Evolutionary conservation across 2,113 vertebrate species (phyloP).

Genomic region (Anarrhichthys ocellatus): DNA sequence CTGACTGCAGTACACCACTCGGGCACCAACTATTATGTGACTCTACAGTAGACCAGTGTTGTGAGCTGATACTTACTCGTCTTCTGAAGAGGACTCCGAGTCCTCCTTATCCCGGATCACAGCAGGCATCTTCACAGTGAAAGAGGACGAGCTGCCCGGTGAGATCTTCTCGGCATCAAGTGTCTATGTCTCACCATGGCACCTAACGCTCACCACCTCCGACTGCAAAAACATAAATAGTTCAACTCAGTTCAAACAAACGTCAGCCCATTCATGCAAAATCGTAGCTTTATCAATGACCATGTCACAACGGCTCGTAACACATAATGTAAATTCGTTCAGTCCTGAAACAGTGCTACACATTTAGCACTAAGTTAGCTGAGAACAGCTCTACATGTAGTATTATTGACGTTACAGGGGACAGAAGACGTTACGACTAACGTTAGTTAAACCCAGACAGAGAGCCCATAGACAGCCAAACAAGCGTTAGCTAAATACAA

Average conservation of each 20-base stretch:
- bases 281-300: neutral
- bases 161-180: slow-evolving; percentile 59
- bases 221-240: slow-evolving; percentile 13
- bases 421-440: neutral
- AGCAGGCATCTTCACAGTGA: slow-evolving; percentile 86
- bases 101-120: slow-evolving; percentile 87
- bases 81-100: slow-evolving; percentile 85
- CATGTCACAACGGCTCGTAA: neutral
- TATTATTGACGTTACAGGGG: neutral
- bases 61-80: slow-evolving; percentile 81
- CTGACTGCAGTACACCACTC: neutral
- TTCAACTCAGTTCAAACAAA: neutral
- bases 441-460: neutral
- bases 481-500: slow-evolving; percentile 18
- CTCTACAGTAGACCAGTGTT: neutral
- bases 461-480: neutral
- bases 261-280: neutral
- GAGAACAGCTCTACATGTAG: neutral
- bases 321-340: neutral
- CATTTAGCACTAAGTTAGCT: slow-evolving; percentile 7
- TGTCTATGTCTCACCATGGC: slow-evolving; percentile 51
- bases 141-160: slow-evolving; percentile 29
- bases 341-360: neutral
- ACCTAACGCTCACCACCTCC: slow-evolving; percentile 34
- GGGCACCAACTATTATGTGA: neutral